Evolutionary conservation across 1,140 invertebrate genomes (phyloP), one percentile per base, ranked within the genome.

Genomic region (Globodera ellingtonae): DNA sequence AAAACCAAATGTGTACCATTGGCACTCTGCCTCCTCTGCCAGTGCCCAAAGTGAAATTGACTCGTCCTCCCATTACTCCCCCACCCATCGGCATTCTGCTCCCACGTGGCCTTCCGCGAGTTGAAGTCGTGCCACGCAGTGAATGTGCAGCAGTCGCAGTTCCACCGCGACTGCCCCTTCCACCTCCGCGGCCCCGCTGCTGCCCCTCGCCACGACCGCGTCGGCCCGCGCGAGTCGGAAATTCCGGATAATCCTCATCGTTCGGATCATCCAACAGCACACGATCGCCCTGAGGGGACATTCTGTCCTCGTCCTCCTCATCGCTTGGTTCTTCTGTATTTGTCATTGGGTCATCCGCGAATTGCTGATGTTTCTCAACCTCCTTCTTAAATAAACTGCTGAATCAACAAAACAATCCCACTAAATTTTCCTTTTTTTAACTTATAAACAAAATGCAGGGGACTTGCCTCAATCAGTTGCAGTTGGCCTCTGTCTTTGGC

Each of bases 401-500:
- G 21, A 48, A 4, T 35, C 9, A 21, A 3, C n/a, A 77, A 24
- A 15, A 8, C 2, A 67, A 35, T 78, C 13, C 35, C 35, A 35
- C 35, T 35, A 35, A 35, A 35, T 35, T 35, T 35, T 35, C 35
- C 35, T 35, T 35, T 35, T 35, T 35, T 35, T 35, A 35, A 35
- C 35, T 35, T 35, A 35, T 35, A 35, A 2, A 35, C 35, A 2
- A 35, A 35, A 2, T 35, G 35, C 35, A 35, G 35, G 35, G 35
- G 48, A 15, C 10, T 24, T 59, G 85, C 83, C 83, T 84, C 83
- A 62, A 84, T 84, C 48, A 86, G 50, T 47, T 67, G 79, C 47
- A 84, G 50, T 75, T 86, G 84, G 44, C 85, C 79, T n/a, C 78
- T 84, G 62, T 81, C 79, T 46, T 82, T 50, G 4, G 84, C 81